Evolutionary conservation across 2,113 vertebrate genomes (phyloP).

Genomic region (Psilopsiagon aurifrons): DNA sequence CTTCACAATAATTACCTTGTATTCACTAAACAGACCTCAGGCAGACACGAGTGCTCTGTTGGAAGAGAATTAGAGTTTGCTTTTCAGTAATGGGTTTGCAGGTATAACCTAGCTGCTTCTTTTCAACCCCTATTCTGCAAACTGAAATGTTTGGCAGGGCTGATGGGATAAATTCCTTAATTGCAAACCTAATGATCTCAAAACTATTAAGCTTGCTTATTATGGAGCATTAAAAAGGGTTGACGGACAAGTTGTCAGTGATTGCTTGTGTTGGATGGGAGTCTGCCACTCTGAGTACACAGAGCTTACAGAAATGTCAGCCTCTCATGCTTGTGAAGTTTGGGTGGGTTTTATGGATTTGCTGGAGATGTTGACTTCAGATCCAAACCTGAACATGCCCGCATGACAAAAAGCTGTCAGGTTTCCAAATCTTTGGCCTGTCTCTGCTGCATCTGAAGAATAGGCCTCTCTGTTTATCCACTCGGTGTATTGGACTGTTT

Average conservation of each 20-base stretch:
- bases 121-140: background rate
- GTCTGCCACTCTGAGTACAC: background rate
- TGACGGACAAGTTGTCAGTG: background rate
- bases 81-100: background rate
- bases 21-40: background rate
- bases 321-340: background rate
- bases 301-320: background rate
- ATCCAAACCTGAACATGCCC: background rate
- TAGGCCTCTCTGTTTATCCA: background rate
- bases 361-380: background rate
- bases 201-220: background rate
- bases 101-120: background rate
- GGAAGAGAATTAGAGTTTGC: background rate
- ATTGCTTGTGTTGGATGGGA: background rate
- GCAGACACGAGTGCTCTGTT: background rate
- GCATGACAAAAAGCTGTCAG: background rate
- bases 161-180: background rate
- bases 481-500: background rate
- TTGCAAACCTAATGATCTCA: background rate
- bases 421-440: background rate
- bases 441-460: background rate
- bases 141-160: background rate
- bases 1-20: background rate
- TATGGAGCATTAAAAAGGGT: background rate
- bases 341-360: background rate